phyloP scores from a whole-genome alignment of 2,888 invertebrate species.

The Polyommatus iphigenia region DNA sequence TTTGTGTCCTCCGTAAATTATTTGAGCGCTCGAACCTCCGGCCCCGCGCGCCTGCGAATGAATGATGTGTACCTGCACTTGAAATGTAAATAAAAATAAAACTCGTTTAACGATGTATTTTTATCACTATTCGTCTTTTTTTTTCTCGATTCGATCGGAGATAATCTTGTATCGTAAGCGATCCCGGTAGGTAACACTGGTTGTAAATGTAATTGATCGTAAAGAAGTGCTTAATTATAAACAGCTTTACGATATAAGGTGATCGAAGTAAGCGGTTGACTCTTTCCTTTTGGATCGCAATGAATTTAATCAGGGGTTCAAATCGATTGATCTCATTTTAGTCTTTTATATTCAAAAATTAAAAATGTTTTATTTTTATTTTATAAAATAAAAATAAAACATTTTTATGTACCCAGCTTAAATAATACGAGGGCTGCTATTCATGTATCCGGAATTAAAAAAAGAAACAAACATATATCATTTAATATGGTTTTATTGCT shows the following conservation, averaged over 20 bases:
- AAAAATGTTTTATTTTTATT: no score
- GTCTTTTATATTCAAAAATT: no score
- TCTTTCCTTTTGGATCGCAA: not conserved
- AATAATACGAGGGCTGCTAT: no score
- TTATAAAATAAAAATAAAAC: not conserved
- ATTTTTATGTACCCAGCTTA: not conserved
- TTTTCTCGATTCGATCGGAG: slow-evolving; percentile 1
- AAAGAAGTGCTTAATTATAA: slow-evolving; percentile 21
- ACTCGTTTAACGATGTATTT: slow-evolving; percentile 24
- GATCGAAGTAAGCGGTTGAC: not conserved
- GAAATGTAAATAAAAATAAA: slow-evolving; percentile 25
- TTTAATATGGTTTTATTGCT: no score
- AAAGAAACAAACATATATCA: no score
- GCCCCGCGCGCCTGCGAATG: slow-evolving; percentile 1
- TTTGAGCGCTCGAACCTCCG: not conserved
- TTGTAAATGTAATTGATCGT: slow-evolving; percentile 24
- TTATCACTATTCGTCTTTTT: slow-evolving; percentile 16
- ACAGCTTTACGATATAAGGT: slow-evolving; percentile 20
- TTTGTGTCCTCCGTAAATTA: slow-evolving; percentile 16
- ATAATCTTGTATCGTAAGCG: slow-evolving; percentile 15
- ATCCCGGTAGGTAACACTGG: slow-evolving; percentile 5
- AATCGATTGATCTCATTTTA: not conserved
- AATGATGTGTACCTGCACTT: slow-evolving; percentile 25
- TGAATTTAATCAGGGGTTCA: not conserved
- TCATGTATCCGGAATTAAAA: no score